Conservation (phyloP, 1,140 invertebrate species). For the Phenacoccus solenopsis region DNA sequence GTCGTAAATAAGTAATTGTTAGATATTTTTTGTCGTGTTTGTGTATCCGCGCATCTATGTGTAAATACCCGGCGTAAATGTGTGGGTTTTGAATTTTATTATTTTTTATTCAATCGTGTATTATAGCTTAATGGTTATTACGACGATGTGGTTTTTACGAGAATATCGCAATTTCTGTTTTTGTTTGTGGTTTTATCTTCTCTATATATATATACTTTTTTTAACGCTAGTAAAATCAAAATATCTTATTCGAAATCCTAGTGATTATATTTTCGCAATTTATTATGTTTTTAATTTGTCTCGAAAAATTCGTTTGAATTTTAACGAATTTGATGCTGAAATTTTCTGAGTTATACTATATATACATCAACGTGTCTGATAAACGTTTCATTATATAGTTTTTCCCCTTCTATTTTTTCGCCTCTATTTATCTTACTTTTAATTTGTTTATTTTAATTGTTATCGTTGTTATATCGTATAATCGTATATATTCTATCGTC, state of each 20-base stretch:
- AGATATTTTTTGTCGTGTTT: not conserved
- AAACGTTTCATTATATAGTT: not conserved
- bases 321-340: too few relatives aligned
- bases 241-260: not conserved
- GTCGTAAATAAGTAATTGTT: not conserved
- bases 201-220: too few relatives aligned
- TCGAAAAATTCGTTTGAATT: too few relatives aligned
- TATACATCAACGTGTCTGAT: too few relatives aligned
- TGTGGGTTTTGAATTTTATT: too few relatives aligned
- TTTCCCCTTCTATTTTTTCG: not conserved
- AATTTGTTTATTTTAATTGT: constrained; percentile 4
- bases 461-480: not conserved
- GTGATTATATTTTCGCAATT: not conserved
- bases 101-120: not conserved
- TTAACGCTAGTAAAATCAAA: not conserved
- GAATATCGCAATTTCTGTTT: not conserved
- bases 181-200: too few relatives aligned
- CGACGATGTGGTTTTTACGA: not conserved
- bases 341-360: too few relatives aligned
- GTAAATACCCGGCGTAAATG: too few relatives aligned
- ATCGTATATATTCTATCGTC: too few relatives aligned
- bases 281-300: not conserved
- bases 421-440: not conserved
- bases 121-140: too few relatives aligned
- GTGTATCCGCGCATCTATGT: too few relatives aligned